Base-by-base conservation (phyloP, 2,888 invertebrate genomes). In the Piscicola geometra region DNA sequence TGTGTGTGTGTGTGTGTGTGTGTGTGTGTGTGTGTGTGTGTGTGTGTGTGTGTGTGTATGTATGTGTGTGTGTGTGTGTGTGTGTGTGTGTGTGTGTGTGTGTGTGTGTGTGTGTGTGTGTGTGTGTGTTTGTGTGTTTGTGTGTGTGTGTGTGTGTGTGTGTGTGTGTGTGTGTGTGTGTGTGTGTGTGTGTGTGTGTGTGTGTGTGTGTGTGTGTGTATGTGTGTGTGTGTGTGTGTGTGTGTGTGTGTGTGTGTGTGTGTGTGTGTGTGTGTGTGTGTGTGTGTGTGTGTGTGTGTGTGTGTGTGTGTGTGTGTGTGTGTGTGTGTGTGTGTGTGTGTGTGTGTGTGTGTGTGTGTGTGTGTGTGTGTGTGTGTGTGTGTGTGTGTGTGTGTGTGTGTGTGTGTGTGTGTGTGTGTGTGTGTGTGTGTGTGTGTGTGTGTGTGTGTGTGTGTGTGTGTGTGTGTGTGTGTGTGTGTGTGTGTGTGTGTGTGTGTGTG, bases 81-180 rank as follows among this genome's bases (percentile, higher is more conserved):
- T 15, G n/a, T 5, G n/a, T 56, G 60, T 56, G 60, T 56, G 60
- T 56, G 60, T 56, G 60, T 56, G 60, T 56, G 60, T 56, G 60
- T 56, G 60, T 56, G 60, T 56, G 25, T 56, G 60, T 56, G 60
- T 56, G 21, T 56, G 25, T 56, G 60, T 56, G 60, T 21, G 60
- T 56, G 60, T 21, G 21, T 56, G 60, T 21, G 60, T 56, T 9
- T 21, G 60, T 56, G 60, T 56, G 60, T 56, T 9, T 56, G 67
- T 67, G 67, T 67, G 67, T 67, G 67, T 32, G 67, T 67, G 67
- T 67, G 67, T 67, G 67, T 35, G 67, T 67, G 67, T 67, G 67
- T 67, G 67, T 67, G 67, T 35, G 35, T 35, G 67, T 67, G 67
- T 35, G 67, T 67, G 67, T 35, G 67, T 67, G 67, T 67, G 67